Base-by-base conservation (phyloP, 2,888 invertebrate genomes). In the Harpalus rufipes region DNA sequence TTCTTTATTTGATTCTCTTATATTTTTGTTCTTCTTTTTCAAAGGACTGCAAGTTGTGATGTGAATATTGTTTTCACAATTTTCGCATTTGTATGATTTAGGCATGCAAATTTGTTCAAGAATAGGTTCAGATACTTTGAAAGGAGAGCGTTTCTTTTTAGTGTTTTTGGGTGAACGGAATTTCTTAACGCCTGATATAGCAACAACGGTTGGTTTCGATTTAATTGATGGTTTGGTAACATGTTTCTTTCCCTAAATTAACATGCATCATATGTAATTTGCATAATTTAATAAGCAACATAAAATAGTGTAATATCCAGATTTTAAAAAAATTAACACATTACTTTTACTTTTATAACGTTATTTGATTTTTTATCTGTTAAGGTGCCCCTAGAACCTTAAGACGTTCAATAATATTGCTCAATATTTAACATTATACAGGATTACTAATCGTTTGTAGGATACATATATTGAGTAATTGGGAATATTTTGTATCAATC, bases 101-200 rank as follows among this genome's bases (percentile, higher is more conserved):
- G 74, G 61, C 16, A 18, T 58, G 14, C 58, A 58, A 16, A 18
- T 59, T 16, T 16, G 4, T 12, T 51, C 44, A 5, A 12, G 8
- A 12, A 51, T 12, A 12, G 44, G 44, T 18, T n/a, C 51, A 3
- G 74, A 10, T 59, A 16, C 32, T 78, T 84, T 84, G 8, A 84
- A 32, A n/a, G 84, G 84, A 1, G 84, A 84, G n/a, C 84, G 78
- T 21, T 78, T 84, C 56, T 63, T 84, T 63, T 78, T 61, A 7
- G 12, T 78, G 16, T 61, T 32, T 44, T 78, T 84, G 7, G 84
- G 84, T 12, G 78, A 80, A 41, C 78, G 76, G 44, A 63, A 78
- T 56, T 44, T 78, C 61, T 84, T 84, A 7, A 76, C 61, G 14
- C 76, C 8, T 59, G 74, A 7, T 76, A 25, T 25, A 25, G 74